Conservation (phyloP, 2,113 vertebrate species). For the Lagopus leucura region DNA sequence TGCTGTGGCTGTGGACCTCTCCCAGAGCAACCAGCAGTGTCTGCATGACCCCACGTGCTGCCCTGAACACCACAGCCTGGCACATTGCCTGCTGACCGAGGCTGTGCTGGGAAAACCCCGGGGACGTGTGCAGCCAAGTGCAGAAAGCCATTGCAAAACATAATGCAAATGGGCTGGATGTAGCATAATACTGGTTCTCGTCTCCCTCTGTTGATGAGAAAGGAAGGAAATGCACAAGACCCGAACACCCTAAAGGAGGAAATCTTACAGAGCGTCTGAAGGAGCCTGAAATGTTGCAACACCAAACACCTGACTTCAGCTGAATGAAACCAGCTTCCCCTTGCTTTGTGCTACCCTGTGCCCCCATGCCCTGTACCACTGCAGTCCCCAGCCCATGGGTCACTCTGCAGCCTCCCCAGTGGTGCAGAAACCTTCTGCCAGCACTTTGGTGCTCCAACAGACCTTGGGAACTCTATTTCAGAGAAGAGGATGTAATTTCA, state of each 20-base stretch:
- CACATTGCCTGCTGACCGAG: background rate
- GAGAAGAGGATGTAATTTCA: background rate
- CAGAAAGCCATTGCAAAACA: background rate
- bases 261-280: background rate
- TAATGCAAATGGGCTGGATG: background rate
- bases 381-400: background rate
- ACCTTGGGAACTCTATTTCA: background rate
- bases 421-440: background rate
- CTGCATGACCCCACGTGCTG: background rate
- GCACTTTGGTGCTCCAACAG: background rate
- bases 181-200: background rate
- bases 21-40: background rate
- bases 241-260: background rate
- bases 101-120: background rate
- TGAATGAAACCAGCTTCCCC: background rate
- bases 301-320: background rate
- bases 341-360: background rate
- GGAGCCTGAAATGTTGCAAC: background rate
- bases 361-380: background rate
- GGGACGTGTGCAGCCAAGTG: background rate
- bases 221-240: background rate
- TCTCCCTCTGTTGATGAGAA: background rate
- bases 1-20: background rate
- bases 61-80: background rate
- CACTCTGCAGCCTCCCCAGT: background rate